Conservation (phyloP, 2,797 vertebrate genomes). For the Hozukius guyotensis region DNA sequence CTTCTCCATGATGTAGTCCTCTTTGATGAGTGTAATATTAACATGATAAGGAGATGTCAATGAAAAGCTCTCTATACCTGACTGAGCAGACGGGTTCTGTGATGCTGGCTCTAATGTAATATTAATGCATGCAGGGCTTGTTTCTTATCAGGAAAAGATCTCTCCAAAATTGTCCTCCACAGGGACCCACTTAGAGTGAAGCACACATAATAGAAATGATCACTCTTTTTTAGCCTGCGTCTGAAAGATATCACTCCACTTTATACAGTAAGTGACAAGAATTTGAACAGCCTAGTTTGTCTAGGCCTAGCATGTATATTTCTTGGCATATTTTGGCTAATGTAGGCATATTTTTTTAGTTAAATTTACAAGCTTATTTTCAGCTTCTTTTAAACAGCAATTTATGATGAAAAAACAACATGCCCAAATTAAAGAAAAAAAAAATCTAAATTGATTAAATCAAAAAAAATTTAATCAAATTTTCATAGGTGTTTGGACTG, state of each 20-base stretch:
- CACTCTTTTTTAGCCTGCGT: constrained; percentile 71
- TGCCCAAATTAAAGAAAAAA: background rate
- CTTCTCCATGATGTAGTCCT: constrained; percentile 39
- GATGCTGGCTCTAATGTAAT: constrained; percentile 81
- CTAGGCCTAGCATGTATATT: constrained; percentile 4
- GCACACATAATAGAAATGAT: constrained; percentile 80
- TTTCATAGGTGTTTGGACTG: background rate
- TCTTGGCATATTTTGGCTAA: background rate
- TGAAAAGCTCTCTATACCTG: constrained; percentile 77
- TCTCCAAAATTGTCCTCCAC: constrained; percentile 79
- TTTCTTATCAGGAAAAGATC: constrained; percentile 82
- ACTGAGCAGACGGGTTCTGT: constrained; percentile 72
- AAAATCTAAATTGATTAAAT: background rate
- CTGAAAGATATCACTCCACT: constrained; percentile 65
- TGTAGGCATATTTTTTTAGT: background rate
- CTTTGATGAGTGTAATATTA: constrained; percentile 80
- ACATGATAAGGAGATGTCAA: constrained; percentile 78
- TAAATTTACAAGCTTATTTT: background rate
- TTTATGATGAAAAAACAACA: background rate
- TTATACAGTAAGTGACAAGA: constrained; percentile 55
- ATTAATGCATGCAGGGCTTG: constrained; percentile 82
- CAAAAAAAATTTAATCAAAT: background rate
- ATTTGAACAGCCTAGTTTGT: constrained; percentile 41
- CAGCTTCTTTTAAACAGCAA: background rate
- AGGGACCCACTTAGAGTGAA: constrained; percentile 79